These are phyloP conservation scores for Terrapene triunguis DNA, from an alignment of 2,113 vertebrate species.

Conservation along the genomic window DNA sequence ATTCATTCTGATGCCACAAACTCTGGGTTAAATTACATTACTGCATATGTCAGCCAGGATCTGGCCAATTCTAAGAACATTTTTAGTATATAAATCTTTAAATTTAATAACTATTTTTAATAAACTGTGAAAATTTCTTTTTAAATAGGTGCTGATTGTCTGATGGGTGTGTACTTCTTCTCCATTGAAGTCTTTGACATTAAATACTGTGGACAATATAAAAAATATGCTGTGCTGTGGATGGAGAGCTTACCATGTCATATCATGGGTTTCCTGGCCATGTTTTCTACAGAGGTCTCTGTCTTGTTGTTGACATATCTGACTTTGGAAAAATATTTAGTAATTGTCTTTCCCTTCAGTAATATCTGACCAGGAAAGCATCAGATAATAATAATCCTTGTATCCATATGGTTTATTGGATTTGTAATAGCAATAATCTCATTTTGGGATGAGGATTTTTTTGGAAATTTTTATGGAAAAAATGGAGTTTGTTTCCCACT, in stretches of 20 bases:
- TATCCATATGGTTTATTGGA: conserved; percentile 84
- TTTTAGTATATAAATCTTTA: neutral
- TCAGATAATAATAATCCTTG: conserved; percentile 79
- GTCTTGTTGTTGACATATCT: conserved; percentile 88
- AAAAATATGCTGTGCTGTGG: conserved; percentile 86
- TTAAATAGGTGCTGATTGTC: conserved; percentile 86
- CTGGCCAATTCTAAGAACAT: neutral
- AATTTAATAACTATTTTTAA: neutral
- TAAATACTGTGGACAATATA: conserved; percentile 87
- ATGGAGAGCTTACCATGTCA: conserved; percentile 86
- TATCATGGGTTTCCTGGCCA: conserved; percentile 85
- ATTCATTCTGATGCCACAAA: neutral
- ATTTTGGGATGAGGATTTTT: conserved; percentile 83
- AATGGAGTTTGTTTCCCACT: conserved; percentile 90
- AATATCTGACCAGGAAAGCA: conserved; percentile 82
- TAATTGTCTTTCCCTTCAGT: conserved; percentile 89
- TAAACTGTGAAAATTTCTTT: neutral
- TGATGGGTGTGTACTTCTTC: conserved; percentile 91
- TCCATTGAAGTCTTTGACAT: conserved; percentile 86
- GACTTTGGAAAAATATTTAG: conserved; percentile 89
- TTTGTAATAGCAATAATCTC: conserved; percentile 85
- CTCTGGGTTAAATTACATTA: neutral
- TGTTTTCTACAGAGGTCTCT: conserved; percentile 88
- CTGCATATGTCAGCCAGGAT: neutral
- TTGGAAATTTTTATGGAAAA: conserved; percentile 89